Percentiles rank a stretch among this genome's conserved stretches.
phyloP scores from a whole-genome alignment of 1,140 invertebrate genomes.

The Cydia strobilella region DNA sequence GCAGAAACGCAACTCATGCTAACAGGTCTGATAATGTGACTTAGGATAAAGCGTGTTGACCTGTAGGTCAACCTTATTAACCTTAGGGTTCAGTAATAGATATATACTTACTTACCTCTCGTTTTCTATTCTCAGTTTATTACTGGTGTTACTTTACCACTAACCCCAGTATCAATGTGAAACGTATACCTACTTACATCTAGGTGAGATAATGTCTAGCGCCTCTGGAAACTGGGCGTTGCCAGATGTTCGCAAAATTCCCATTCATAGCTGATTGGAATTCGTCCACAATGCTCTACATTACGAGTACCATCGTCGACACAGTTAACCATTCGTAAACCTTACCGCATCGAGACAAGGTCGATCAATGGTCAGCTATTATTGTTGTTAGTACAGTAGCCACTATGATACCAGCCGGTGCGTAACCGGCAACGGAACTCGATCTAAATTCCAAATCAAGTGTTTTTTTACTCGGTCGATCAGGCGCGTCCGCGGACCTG shows the following conservation, averaged over 20 bases:
- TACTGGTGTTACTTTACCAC: no score
- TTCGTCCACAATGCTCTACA: constrained; percentile 29
- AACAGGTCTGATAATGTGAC: neutral
- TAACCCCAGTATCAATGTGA: no score
- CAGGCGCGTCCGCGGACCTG: constrained; percentile 47
- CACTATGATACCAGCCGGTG: constrained; percentile 23
- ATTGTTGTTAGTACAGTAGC: neutral
- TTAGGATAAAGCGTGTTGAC: neutral
- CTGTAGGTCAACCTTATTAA: neutral
- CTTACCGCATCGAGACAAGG: no score
- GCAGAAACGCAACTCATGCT: no score
- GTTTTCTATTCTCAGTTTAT: neutral
- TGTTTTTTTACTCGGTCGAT: constrained; percentile 53
- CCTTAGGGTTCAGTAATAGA: neutral
- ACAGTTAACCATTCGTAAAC: no score
- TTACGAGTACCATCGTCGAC: constrained; percentile 6
- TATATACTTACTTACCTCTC: neutral
- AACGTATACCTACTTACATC: neutral
- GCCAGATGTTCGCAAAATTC: neutral
- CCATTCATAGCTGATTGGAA: constrained; percentile 15
- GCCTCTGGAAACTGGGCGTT: neutral
- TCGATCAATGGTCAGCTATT: no score
- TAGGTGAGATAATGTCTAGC: neutral
- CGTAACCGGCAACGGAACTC: constrained; percentile 38
- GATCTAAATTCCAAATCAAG: constrained; percentile 62